Percentiles rank a stretch among this genome's conserved stretches.
Conservation (phyloP, 1,140 invertebrate genomes). For the Drosophila tani region DNA sequence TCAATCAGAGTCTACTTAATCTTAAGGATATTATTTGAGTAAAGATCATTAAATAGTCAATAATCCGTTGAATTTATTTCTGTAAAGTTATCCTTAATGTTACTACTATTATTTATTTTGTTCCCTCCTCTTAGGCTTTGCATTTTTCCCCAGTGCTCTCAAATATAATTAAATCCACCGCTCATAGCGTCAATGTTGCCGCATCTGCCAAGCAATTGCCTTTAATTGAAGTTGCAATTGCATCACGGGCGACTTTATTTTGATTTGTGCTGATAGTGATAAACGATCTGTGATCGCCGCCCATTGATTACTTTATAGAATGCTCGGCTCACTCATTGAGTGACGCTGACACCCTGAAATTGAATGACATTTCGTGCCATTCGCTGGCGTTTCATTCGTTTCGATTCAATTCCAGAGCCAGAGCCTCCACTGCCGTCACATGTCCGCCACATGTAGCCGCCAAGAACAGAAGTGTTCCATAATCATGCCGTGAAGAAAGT, state of each 20-base stretch:
- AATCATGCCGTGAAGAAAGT: constrained; percentile 70
- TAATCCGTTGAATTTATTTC: no score
- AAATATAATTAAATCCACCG: constrained; percentile 14
- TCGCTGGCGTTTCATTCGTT: constrained; percentile 13
- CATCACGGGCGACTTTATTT: constrained; percentile 35
- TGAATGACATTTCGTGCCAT: constrained; percentile 52
- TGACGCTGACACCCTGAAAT: constrained; percentile 37
- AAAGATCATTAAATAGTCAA: no score
- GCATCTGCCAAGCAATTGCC: constrained; percentile 45
- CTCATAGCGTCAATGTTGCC: constrained; percentile 16
- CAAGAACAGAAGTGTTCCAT: constrained; percentile 29
- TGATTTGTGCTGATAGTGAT: constrained; percentile 46
- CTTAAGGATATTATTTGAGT: background rate
- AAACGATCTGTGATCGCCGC: constrained; percentile 52
- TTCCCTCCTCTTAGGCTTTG: background rate
- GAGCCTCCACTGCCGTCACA: constrained; percentile 41
- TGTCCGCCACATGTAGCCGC: constrained; percentile 51
- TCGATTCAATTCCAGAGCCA: constrained; percentile 48
- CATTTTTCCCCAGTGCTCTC: background rate
- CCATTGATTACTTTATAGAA: constrained; percentile 17
- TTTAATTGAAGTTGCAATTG: constrained; percentile 66
- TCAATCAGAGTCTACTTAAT: background rate
- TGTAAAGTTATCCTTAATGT: no score
- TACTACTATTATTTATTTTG: no score
- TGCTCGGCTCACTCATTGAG: constrained; percentile 14